Percentiles rank a stretch among this genome's conserved stretches.
Evolutionary conservation across 1,140 invertebrate genomes (phyloP).

Genomic region (Drosophila insularis): DNA sequence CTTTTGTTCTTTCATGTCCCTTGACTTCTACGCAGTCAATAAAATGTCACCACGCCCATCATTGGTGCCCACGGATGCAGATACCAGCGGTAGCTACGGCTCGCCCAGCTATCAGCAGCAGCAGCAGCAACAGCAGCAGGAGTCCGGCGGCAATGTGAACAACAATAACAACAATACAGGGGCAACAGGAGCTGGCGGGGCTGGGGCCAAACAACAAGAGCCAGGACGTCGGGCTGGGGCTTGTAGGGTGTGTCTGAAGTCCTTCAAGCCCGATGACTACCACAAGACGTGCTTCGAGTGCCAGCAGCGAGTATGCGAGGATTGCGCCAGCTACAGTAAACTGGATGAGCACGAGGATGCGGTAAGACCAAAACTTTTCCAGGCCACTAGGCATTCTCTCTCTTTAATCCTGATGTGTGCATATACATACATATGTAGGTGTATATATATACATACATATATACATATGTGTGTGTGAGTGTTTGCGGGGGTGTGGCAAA

Average conservation of each 20-base stretch:
- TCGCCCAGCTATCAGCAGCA: constrained; percentile 79
- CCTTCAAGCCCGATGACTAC: constrained; percentile 92
- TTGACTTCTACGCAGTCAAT: constrained; percentile 84
- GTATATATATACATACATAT: background rate
- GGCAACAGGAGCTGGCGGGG: constrained; percentile 25
- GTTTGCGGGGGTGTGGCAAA: constrained; percentile 26
- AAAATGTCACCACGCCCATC: constrained; percentile 87
- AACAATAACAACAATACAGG: constrained; percentile 67
- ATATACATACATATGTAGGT: background rate
- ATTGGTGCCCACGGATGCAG: constrained; percentile 83
- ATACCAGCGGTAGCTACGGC: constrained; percentile 67
- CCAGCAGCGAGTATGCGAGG: constrained; percentile 94
- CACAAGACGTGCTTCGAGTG: constrained; percentile 93
- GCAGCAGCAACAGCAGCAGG: constrained; percentile 55
- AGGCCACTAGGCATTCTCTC: constrained; percentile 53
- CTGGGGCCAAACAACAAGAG: constrained; percentile 86
- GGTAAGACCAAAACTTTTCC: constrained; percentile 83
- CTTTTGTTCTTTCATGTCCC: constrained; percentile 59
- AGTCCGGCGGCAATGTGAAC: constrained; percentile 77
- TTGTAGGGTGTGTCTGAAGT: constrained; percentile 93
- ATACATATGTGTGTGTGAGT: background rate
- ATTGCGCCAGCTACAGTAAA: constrained; percentile 94
- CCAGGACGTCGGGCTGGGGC: constrained; percentile 88
- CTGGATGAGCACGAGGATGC: constrained; percentile 90
- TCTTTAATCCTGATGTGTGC: constrained; percentile 17